Conservation (phyloP, 2,888 invertebrate species). For the Tipula unca region DNA sequence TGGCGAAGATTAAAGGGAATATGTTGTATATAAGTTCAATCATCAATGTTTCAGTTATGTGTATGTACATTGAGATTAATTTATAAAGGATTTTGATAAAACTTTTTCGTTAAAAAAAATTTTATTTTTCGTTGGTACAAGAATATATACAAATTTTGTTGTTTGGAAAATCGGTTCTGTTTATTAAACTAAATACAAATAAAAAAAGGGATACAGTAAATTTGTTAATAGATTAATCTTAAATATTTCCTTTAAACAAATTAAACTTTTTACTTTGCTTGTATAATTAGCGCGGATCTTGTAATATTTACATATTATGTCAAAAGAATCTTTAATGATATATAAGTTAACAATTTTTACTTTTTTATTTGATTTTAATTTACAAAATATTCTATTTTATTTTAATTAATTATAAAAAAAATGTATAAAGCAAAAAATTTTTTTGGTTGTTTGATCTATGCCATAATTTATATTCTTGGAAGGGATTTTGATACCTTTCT, state of each 20-base stretch:
- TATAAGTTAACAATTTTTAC: background rate
- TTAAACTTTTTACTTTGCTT: background rate
- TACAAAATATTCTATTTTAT: background rate
- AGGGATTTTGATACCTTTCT: background rate
- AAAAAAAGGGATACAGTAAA: background rate
- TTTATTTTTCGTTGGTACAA: background rate
- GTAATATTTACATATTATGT: background rate
- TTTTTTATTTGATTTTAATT: constrained; percentile 1
- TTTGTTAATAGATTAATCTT: background rate
- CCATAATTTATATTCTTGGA: background rate
- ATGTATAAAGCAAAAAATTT: background rate
- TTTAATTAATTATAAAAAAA: background rate
- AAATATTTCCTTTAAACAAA: background rate
- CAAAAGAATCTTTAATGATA: background rate
- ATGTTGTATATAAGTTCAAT: background rate
- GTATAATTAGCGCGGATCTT: background rate
- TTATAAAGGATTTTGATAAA: background rate
- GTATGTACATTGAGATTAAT: background rate
- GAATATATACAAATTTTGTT: background rate
- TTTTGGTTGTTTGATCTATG: background rate
- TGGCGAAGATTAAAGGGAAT: no score
- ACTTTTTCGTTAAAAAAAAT: background rate
- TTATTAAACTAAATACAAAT: background rate
- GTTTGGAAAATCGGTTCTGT: background rate
- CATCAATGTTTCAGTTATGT: background rate